These are phyloP conservation scores for Ptiloglossa arizonensis DNA, from an alignment of 1,140 invertebrate species.

Conservation along the genomic window DNA sequence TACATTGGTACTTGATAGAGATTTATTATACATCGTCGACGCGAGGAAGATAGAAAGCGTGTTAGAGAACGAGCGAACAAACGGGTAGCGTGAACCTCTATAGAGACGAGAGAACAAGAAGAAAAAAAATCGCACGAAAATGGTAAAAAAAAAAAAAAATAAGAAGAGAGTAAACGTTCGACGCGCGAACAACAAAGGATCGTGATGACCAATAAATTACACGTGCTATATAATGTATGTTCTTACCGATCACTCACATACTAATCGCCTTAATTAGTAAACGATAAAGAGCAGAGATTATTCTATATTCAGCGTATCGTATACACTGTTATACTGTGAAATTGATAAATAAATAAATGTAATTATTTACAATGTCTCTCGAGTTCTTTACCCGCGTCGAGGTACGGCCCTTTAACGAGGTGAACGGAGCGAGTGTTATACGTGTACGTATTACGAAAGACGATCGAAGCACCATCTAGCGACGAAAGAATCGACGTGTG, in stretches of 20 bases:
- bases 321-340: constrained; percentile 79
- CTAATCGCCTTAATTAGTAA: constrained; percentile 79
- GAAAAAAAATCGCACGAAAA: neutral
- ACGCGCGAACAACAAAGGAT: constrained; percentile 54
- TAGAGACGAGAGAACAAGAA: neutral
- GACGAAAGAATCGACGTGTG: too few species aligned
- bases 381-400: neutral
- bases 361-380: constrained; percentile 72
- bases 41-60: constrained; percentile 33
- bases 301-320: constrained; percentile 77
- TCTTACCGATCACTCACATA: constrained; percentile 76
- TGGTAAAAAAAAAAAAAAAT: constrained; percentile 19
- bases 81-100: constrained; percentile 11
- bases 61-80: constrained; percentile 28
- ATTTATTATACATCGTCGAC: constrained; percentile 46
- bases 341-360: constrained; percentile 80
- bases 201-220: constrained; percentile 72
- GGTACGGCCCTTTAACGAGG: too few species aligned
- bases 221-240: constrained; percentile 76
- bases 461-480: too few species aligned
- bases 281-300: constrained; percentile 72
- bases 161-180: constrained; percentile 22
- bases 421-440: too few species aligned
- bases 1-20: constrained; percentile 57
- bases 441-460: too few species aligned